Evolutionary conservation across 2,888 invertebrate species (phyloP).

Genomic region (Xylocampa areola): DNA sequence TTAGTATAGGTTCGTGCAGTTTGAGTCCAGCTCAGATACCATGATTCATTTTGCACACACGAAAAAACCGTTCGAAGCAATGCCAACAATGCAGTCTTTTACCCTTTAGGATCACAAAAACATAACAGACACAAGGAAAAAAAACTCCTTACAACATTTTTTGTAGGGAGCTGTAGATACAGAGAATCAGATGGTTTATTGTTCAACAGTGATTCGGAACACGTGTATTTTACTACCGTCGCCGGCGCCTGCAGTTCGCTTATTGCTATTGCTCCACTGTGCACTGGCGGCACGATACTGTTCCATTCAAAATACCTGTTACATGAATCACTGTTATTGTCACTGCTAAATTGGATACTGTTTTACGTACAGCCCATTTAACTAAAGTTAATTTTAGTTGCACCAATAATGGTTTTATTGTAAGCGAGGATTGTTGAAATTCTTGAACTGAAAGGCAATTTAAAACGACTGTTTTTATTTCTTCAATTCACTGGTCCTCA

Average conservation of each 20-base stretch:
- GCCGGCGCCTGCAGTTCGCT: constrained; percentile 51
- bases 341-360: constrained; percentile 40
- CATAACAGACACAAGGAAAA: not conserved
- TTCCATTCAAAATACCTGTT: constrained; percentile 57
- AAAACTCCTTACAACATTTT: constrained; percentile 27
- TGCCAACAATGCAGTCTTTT: too few species aligned
- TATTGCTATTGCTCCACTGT: constrained; percentile 38
- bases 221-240: constrained; percentile 64
- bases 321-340: constrained; percentile 63
- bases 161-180: constrained; percentile 40
- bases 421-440: constrained; percentile 30
- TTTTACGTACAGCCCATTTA: constrained; percentile 24
- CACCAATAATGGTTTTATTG: constrained; percentile 24
- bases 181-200: constrained; percentile 58
- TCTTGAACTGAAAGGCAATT: constrained; percentile 20
- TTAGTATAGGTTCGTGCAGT: too few species aligned
- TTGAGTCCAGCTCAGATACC: too few species aligned
- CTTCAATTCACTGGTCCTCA: too few species aligned
- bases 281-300: constrained; percentile 39
- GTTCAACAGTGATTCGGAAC: constrained; percentile 65
- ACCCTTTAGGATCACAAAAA: too few species aligned
- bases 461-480: not conserved
- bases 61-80: too few species aligned
- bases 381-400: constrained; percentile 40
- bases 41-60: too few species aligned